Conservation (phyloP, 2,888 invertebrate species). For the Drosophila phalerata region DNA sequence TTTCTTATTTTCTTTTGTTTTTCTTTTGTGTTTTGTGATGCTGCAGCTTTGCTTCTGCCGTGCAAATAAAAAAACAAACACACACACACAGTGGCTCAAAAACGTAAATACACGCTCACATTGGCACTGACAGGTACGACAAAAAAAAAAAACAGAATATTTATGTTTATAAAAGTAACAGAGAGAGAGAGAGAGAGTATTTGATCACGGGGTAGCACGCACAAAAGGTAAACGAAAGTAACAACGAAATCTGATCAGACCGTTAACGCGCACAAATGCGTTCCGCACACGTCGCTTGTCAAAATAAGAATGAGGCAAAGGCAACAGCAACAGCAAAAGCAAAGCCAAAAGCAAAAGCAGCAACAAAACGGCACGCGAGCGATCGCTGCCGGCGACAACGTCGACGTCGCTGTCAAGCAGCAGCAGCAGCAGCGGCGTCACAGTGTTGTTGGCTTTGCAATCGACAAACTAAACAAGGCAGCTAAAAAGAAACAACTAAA, state of each 20-base stretch:
- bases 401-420: conserved; percentile 38
- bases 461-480: conserved; percentile 5
- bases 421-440: neutral
- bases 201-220: conserved; percentile 17
- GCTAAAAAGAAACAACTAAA: conserved; percentile 9
- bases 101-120: conserved; percentile 15
- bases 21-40: conserved; percentile 10
- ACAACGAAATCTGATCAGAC: conserved; percentile 54
- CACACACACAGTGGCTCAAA: conserved; percentile 3
- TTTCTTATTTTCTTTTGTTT: conserved; percentile 3
- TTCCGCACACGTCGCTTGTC: conserved; percentile 71
- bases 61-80: conserved; percentile 22
- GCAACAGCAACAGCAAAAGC: conserved; percentile 49
- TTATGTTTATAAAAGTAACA: neutral
- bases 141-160: neutral
- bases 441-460: conserved; percentile 30
- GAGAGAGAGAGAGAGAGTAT: neutral
- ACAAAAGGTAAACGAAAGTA: conserved; percentile 50
- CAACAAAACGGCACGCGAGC: conserved; percentile 63
- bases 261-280: conserved; percentile 46
- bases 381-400: conserved; percentile 48
- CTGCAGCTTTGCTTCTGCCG: conserved; percentile 7
- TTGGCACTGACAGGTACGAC: conserved; percentile 9
- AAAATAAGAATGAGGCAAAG: conserved; percentile 77
- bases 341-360: conserved; percentile 48